Evolutionary conservation across 2,113 vertebrate species (phyloP).

Genomic region (Eublepharis macularius): DNA sequence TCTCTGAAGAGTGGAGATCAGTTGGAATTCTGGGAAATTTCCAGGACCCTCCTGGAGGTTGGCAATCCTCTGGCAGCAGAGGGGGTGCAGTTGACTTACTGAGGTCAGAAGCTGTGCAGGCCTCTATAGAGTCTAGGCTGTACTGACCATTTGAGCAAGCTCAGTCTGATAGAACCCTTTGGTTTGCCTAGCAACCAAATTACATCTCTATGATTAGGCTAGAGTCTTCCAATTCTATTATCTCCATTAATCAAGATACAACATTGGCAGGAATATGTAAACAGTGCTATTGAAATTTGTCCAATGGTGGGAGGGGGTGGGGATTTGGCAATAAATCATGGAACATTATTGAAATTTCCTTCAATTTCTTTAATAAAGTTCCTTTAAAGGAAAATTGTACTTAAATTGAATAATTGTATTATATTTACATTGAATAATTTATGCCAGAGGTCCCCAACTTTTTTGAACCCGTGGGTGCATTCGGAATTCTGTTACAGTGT

Average conservation of each 20-base stretch:
- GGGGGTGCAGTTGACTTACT: background rate
- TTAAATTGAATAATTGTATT: too few relatives aligned
- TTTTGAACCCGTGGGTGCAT: too few relatives aligned
- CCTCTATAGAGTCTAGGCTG: too few relatives aligned
- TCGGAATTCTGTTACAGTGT: too few relatives aligned
- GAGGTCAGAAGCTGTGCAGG: background rate
- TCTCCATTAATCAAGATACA: background rate
- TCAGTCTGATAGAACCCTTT: background rate
- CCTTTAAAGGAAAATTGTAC: too few relatives aligned
- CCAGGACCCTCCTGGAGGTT: too few relatives aligned
- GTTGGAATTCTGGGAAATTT: too few relatives aligned
- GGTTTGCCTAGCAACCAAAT: background rate
- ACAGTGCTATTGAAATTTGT: background rate
- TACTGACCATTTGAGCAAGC: background rate
- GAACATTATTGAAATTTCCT: constrained; percentile 46
- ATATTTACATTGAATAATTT: too few relatives aligned
- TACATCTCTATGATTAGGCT: background rate
- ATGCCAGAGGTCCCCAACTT: too few relatives aligned
- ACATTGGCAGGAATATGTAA: background rate
- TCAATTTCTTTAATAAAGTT: too few relatives aligned
- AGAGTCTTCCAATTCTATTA: background rate
- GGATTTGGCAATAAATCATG: constrained; percentile 13
- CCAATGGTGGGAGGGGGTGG: background rate
- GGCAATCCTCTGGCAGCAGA: too few relatives aligned
- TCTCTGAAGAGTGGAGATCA: too few relatives aligned